Conservation (phyloP, 2,888 invertebrate species). For the Salpingus planirostris region DNA sequence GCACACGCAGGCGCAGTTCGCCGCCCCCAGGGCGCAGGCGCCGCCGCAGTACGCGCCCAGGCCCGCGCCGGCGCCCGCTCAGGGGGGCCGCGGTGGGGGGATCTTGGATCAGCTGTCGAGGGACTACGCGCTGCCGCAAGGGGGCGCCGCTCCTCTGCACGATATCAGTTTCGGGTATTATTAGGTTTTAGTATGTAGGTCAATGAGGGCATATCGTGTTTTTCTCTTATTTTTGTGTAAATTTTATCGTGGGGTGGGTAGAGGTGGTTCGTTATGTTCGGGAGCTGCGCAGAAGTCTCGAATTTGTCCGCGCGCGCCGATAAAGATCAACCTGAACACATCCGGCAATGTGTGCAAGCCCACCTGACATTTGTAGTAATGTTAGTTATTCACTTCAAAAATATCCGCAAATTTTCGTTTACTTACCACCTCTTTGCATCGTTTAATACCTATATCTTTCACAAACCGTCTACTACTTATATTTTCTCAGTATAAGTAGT, state of each 20-base stretch:
- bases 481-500: too few relatives aligned
- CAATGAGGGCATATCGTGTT: too few relatives aligned
- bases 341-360: too few relatives aligned
- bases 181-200: constrained; percentile 42
- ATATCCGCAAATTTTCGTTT: too few relatives aligned
- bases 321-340: not conserved
- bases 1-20: constrained; percentile 13
- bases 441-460: too few relatives aligned
- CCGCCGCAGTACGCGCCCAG: constrained; percentile 23
- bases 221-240: too few relatives aligned
- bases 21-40: constrained; percentile 21
- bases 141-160: constrained; percentile 60
- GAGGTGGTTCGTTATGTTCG: not conserved
- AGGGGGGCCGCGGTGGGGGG: constrained; percentile 42
- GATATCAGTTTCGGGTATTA: constrained; percentile 79
- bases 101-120: constrained; percentile 72
- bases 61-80: constrained; percentile 20
- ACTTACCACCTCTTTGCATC: too few relatives aligned
- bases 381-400: too few relatives aligned
- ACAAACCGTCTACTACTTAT: too few relatives aligned
- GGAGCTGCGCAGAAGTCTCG: too few relatives aligned
- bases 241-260: too few relatives aligned
- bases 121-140: constrained; percentile 69
- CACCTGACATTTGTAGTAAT: too few relatives aligned
- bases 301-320: not conserved